Evolutionary conservation across 1,140 invertebrate genomes (phyloP).

Genomic region (Chironomus tepperi): DNA sequence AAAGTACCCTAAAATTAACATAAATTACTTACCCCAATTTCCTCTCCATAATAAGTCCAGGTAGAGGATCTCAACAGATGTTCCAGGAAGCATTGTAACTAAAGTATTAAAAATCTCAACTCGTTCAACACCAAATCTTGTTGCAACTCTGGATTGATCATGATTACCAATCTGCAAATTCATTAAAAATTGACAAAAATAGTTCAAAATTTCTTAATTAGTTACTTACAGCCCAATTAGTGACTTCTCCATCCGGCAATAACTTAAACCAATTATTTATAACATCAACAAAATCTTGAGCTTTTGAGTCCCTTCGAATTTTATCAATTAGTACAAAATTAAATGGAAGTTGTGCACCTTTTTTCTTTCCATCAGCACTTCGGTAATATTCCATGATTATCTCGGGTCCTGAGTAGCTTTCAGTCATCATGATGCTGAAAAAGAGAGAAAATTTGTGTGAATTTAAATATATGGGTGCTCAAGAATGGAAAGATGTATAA

Average conservation of each 20-base stretch:
- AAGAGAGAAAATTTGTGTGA: no score
- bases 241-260: slow-evolving; percentile 41
- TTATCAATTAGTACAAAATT: slow-evolving; percentile 57
- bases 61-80: no score
- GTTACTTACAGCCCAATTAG: slow-evolving; percentile 53
- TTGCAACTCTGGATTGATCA: slow-evolving; percentile 42
- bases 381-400: not conserved
- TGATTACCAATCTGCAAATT: slow-evolving; percentile 50
- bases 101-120: slow-evolving; percentile 58
- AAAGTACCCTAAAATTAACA: no score
- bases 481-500: no score
- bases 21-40: slow-evolving; percentile 44
- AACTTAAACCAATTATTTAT: slow-evolving; percentile 47
- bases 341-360: slow-evolving; percentile 56
- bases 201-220: no score
- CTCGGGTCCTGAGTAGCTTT: not conserved
- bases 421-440: not conserved
- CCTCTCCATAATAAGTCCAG: slow-evolving; percentile 67
- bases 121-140: slow-evolving; percentile 40
- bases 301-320: slow-evolving; percentile 33
- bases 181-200: no score
- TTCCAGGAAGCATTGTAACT: slow-evolving; percentile 57
- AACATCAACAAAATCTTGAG: slow-evolving; percentile 37
- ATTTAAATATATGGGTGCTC: no score
- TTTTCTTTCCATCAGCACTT: slow-evolving; percentile 36